Evolutionary conservation across 2,888 invertebrate genomes (phyloP).

Genomic region (Zaprionus lineosus): DNA sequence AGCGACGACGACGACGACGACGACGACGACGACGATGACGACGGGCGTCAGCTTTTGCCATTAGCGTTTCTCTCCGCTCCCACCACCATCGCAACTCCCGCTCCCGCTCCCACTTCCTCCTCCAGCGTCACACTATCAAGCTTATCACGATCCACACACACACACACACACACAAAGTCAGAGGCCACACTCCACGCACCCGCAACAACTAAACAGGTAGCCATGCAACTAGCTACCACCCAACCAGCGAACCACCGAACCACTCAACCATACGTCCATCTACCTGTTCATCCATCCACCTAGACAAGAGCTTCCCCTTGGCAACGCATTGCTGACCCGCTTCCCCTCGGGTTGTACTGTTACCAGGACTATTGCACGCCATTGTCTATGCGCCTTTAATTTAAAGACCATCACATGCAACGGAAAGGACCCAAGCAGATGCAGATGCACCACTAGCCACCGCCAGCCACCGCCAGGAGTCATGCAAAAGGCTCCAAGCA

Average conservation of each 20-base stretch:
- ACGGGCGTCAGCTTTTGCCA: constrained; percentile 28
- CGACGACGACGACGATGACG: background rate
- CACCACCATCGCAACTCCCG: too few relatives aligned
- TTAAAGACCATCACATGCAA: constrained; percentile 4
- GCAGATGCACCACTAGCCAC: constrained; percentile 7
- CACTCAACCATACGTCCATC: background rate
- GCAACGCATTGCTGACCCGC: background rate
- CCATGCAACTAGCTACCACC: background rate
- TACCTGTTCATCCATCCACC: background rate
- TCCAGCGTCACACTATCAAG: too few relatives aligned
- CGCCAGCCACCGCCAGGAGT: background rate
- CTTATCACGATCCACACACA: too few relatives aligned
- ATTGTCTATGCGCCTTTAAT: constrained; percentile 39
- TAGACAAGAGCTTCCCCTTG: background rate
- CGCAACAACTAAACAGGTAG: too few relatives aligned
- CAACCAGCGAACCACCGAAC: background rate
- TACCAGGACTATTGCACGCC: constrained; percentile 33
- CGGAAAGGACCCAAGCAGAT: background rate
- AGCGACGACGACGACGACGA: constrained; percentile 19
- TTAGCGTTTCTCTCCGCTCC: too few relatives aligned
- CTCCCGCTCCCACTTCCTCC: too few relatives aligned
- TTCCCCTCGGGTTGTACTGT: background rate
- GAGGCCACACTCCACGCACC: too few relatives aligned
- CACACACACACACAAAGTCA: too few relatives aligned
- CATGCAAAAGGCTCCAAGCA: background rate